phyloP scores from a whole-genome alignment of 2,797 vertebrate species.

The Alosa sapidissima region DNA sequence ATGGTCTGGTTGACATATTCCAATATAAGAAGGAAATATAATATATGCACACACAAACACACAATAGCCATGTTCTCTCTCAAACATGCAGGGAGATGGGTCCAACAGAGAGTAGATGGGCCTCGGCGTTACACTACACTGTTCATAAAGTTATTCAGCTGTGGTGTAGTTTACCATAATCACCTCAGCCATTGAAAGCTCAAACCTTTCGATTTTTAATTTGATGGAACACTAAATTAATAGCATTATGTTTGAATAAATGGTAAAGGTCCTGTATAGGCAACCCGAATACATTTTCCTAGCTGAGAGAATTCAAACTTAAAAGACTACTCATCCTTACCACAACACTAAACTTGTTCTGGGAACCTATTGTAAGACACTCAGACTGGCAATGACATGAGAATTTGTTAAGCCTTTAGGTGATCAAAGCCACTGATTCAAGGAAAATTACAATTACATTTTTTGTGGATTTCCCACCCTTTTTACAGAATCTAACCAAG shows the following conservation, averaged over 20 bases:
- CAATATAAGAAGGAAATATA: background rate
- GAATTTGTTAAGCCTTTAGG: background rate
- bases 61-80: background rate
- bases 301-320: background rate
- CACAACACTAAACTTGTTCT: background rate
- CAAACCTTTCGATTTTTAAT: background rate
- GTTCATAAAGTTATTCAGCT: background rate
- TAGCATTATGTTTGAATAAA: background rate
- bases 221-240: background rate
- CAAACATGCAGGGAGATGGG: background rate
- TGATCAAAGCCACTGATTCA: background rate
- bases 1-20: background rate
- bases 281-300: background rate
- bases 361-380: constrained; percentile 5
- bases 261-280: background rate
- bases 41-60: too few species aligned
- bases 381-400: background rate
- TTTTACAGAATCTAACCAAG: background rate
- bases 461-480: background rate
- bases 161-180: background rate
- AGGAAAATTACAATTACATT: background rate
- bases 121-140: background rate
- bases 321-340: background rate
- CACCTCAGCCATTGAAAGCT: background rate
- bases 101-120: background rate